phyloP scores from a whole-genome alignment of 35 echinoderm and acorn worm species.

The Lytechinus variegatus region DNA sequence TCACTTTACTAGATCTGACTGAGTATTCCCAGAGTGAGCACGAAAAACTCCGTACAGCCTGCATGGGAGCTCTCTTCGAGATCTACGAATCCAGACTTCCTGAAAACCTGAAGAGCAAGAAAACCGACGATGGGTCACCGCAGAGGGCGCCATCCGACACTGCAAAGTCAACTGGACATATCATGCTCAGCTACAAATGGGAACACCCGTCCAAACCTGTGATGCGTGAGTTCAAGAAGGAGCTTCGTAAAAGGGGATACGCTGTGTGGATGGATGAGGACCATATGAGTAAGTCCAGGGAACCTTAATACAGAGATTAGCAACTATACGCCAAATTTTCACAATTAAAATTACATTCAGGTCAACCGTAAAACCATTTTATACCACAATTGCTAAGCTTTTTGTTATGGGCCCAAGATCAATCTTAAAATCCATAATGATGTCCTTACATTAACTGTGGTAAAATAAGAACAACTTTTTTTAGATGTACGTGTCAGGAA shows the following conservation, averaged over 20 bases:
- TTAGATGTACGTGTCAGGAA: too few relatives aligned
- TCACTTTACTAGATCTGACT: neutral
- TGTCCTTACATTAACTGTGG: fast-evolving
- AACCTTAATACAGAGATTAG: too few relatives aligned
- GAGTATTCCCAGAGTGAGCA: neutral
- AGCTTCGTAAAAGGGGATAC: neutral
- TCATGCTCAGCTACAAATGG: conserved; percentile 55
- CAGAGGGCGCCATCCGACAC: neutral
- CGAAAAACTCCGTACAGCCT: neutral
- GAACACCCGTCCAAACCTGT: conserved; percentile 37
- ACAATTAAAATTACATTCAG: too few relatives aligned
- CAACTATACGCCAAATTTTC: neutral
- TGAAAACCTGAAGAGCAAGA: neutral
- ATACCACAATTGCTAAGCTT: too few relatives aligned
- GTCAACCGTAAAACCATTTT: too few relatives aligned
- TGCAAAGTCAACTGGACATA: neutral
- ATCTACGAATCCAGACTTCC: conserved; percentile 25
- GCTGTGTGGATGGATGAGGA: conserved; percentile 51
- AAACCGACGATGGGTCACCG: neutral
- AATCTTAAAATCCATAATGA: too few relatives aligned
- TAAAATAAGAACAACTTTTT: too few relatives aligned
- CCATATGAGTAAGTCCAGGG: conserved; percentile 28
- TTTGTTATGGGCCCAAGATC: too few relatives aligned
- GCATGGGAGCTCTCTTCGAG: neutral
- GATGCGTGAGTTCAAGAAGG: conserved; percentile 35